Evolutionary conservation across 2,888 invertebrate species (phyloP), one percentile per base, ranked within the genome.

Genomic region (Corbicula japonica): DNA sequence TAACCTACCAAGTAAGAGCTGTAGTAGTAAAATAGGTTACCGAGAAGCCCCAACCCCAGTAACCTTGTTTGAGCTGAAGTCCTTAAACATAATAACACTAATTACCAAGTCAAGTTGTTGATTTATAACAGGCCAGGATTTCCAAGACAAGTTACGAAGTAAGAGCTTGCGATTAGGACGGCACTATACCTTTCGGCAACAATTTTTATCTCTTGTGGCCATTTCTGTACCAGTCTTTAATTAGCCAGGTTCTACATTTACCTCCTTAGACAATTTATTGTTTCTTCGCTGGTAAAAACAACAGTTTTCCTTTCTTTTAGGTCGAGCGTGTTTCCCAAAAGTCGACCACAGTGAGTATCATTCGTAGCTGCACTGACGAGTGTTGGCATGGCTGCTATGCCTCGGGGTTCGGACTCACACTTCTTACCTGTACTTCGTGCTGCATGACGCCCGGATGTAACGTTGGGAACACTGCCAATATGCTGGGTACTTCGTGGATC

Each of bases 321-420:
- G 87, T 88, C 28, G 86, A 89, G 68, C 63, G 84, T 23, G 77
- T 84, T 8, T 82, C 86, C 3, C 79, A 87, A 46, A 84, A 85
- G 12, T 80, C 80, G 0, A 74, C 84, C 56, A 88, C 88, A 18
- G 85, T 87, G 12, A 87, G 83, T 48, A 87, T 89, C 28, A 76
- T 70, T 21, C 76, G 89, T 5, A 76, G 83, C 1, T 89, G 89
- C 74, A 80, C 87, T 8, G 76, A 83, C 2, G 81, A 83, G 18
- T 89, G 89, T 54, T 84, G 75, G 75, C 87, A 88, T 65, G 89
- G 89, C 18, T 89, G 89, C 48, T 75, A 81, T 30, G 80, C 83
- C 8, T 73, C 74, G 12, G 87, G 84, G 6, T 88, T 85, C 60
- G 89, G 89, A 5, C 73, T 88, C 0, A 88, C 89, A 2, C 80